Conservation (phyloP, 2,113 vertebrate species). For the Gobiocypris rarus region DNA sequence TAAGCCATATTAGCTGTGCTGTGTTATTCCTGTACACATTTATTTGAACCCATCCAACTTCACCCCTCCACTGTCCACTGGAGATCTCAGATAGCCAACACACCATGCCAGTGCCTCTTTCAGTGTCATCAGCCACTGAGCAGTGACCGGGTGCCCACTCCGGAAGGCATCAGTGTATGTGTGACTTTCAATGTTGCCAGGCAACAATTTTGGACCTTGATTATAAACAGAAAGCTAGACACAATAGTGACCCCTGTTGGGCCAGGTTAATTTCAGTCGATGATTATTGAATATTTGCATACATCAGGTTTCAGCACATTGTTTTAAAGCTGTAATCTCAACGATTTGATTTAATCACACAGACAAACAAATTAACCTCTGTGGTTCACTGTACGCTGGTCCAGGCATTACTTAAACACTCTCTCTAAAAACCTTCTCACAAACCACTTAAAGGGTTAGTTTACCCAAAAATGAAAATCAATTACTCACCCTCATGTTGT, state of each 20-base stretch:
- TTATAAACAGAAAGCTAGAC: constrained; percentile 8
- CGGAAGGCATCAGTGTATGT: neutral
- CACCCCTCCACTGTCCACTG: constrained; percentile 60
- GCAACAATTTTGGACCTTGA: neutral
- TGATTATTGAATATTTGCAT: neutral
- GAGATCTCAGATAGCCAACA: constrained; percentile 75
- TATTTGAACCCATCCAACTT: constrained; percentile 63
- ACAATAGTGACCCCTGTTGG: neutral
- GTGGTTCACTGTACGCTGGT: neutral
- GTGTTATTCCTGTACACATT: too few species aligned
- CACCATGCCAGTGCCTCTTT: constrained; percentile 71
- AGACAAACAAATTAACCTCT: neutral
- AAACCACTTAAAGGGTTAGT: too few species aligned
- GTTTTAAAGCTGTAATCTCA: neutral
- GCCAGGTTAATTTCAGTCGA: neutral
- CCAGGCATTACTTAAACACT: neutral
- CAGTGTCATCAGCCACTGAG: constrained; percentile 78
- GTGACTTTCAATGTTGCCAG: neutral
- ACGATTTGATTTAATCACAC: neutral
- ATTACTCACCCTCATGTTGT: too few species aligned
- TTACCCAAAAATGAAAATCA: too few species aligned
- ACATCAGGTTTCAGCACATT: neutral
- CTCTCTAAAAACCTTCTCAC: neutral
- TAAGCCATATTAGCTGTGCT: too few species aligned
- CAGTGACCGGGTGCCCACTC: constrained; percentile 69